phyloP scores from a whole-genome alignment of 2,113 vertebrate genomes.

The Pachypanchax playfairii region DNA sequence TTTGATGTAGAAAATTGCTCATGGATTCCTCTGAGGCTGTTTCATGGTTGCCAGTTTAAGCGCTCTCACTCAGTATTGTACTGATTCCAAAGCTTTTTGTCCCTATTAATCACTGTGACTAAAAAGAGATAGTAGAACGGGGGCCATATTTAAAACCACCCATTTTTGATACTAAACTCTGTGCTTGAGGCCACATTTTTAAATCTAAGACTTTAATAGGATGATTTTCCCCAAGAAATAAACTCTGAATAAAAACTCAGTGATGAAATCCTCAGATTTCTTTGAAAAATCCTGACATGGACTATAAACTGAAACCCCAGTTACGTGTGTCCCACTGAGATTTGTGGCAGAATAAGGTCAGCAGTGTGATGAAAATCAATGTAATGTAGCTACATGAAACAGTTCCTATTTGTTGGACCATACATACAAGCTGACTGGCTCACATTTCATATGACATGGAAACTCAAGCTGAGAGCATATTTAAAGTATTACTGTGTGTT shows the following conservation, averaged over 20 bases:
- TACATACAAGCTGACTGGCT: constrained; percentile 3
- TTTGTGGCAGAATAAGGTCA: constrained; percentile 23
- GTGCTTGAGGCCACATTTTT: background rate
- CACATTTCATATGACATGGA: constrained; percentile 12
- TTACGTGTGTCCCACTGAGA: background rate
- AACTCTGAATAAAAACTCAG: background rate
- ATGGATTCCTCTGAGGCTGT: background rate
- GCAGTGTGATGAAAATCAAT: constrained; percentile 8
- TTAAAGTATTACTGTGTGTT: constrained; percentile 37
- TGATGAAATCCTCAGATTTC: background rate
- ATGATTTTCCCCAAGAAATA: background rate
- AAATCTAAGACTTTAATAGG: background rate
- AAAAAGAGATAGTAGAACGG: background rate
- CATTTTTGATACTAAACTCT: background rate
- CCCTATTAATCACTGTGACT: background rate
- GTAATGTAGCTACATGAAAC: background rate
- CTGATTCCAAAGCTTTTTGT: background rate
- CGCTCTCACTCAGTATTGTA: background rate
- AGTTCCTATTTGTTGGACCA: background rate
- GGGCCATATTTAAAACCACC: background rate
- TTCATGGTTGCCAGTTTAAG: background rate
- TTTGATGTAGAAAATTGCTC: constrained; percentile 6
- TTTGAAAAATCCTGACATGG: background rate
- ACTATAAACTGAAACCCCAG: background rate
- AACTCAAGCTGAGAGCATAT: constrained; percentile 23